These are phyloP conservation scores for Julus scanicus DNA, from an alignment of 2,888 invertebrate species.

Conservation along the genomic window DNA sequence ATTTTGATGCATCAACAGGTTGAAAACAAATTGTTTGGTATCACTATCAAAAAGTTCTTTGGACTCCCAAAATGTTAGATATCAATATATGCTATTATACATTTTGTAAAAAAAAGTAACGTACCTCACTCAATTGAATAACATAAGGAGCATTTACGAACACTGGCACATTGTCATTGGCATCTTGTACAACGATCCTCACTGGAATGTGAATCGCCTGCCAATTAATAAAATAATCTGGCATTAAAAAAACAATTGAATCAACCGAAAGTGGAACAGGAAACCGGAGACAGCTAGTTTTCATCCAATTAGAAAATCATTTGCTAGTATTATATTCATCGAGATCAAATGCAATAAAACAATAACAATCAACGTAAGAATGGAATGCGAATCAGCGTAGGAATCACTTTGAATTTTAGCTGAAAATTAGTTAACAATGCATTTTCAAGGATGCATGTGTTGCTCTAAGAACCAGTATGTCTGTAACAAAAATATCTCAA, in stretches of 20 bases:
- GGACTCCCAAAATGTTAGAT: too few species aligned
- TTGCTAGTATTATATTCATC: neutral
- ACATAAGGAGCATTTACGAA: slow-evolving; percentile 55
- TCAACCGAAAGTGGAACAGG: slow-evolving; percentile 15
- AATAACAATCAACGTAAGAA: neutral
- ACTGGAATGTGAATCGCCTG: slow-evolving; percentile 56
- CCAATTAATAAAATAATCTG: slow-evolving; percentile 4
- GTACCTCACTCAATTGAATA: slow-evolving; percentile 55
- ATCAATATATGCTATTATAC: too few species aligned
- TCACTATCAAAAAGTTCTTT: too few species aligned
- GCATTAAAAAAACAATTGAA: slow-evolving; percentile 10
- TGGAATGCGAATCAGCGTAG: too few species aligned
- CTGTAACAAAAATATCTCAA: neutral
- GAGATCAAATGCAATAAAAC: slow-evolving; percentile 4
- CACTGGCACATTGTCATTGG: slow-evolving; percentile 55
- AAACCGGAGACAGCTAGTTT: neutral
- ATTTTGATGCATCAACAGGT: too few species aligned
- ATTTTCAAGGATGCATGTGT: neutral
- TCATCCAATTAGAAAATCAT: slow-evolving; percentile 7
- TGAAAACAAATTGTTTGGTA: too few species aligned
- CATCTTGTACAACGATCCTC: slow-evolving; percentile 55
- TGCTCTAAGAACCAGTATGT: neutral
- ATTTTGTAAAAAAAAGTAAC: neutral
- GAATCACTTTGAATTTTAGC: slow-evolving; percentile 9
- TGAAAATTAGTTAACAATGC: slow-evolving; percentile 48